Evolutionary conservation across 2,797 vertebrate genomes (phyloP).

Genomic region (Darevskia mixta): DNA sequence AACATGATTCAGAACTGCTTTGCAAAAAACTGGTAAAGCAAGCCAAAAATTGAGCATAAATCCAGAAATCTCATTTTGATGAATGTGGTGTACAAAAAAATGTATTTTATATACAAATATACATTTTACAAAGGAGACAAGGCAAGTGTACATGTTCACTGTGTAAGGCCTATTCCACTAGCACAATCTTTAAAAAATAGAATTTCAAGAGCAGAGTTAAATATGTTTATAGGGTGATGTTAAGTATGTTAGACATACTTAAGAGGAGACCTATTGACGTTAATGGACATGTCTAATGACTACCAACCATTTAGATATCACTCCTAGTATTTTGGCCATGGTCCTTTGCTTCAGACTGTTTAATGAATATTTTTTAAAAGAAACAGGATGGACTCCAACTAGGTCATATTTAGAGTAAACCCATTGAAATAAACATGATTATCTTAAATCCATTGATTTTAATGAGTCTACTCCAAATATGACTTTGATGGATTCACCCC

Average conservation of each 20-base stretch:
- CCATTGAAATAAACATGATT: no score
- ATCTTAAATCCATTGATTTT: no score
- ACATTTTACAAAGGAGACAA: not conserved
- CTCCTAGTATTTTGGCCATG: not conserved
- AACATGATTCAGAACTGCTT: not conserved
- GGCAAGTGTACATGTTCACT: not conserved
- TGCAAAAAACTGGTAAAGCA: not conserved
- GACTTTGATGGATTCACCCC: no score
- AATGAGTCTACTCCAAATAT: no score
- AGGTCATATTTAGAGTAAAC: no score
- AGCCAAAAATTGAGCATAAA: not conserved
- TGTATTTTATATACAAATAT: constrained; percentile 14
- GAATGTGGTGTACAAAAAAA: not conserved
- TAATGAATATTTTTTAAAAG: constrained; percentile 42
- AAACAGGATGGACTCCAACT: not conserved
- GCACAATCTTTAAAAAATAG: not conserved
- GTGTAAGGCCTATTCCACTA: not conserved
- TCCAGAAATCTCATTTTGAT: not conserved
- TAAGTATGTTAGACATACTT: no score
- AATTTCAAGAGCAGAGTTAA: not conserved
- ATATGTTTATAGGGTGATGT: no score
- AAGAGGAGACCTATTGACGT: no score
- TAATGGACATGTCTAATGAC: no score
- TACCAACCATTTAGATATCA: not conserved
- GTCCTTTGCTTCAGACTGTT: constrained; percentile 6